Base-by-base conservation (phyloP, 2,113 vertebrate species). In the Eonycteris spelaea region DNA sequence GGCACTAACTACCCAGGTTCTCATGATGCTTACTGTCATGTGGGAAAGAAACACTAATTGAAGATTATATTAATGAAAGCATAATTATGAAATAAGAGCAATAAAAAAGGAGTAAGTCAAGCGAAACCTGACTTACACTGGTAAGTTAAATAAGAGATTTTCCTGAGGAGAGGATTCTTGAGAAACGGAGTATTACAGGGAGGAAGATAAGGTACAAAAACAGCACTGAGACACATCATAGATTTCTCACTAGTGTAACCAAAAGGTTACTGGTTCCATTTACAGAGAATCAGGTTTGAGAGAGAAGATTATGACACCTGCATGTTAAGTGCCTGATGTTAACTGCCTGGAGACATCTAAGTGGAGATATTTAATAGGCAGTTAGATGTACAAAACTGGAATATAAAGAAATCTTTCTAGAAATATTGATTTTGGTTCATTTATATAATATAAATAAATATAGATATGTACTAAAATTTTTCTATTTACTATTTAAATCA, bases 341-440 rank as follows among this genome's bases (percentile, higher is more conserved):
- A 79, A 73, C 15, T 65, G 7, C 74, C 70, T 80, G 5, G 61
- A 92, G n/a, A 80, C 6, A 61, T n/a, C 16, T 51, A 74, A 57
- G 24, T 71, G 28, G 59, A 75, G 30, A 91, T 57, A 83, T n/a
- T 45, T 24, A 91, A 19, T 51, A 92, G 21, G 30, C 24, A 83
- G 28, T 77, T 61, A 91, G 5, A 88, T 45, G 86, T 28, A 59
- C 22, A 86, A 33, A 91, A 80, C 45, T 65, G n/a, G 73, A 91
- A 95, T 57, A 75, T 18, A 89, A 84, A 91, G 21, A 94, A 59
- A 95, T 91, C 26, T 59, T 84, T 86, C 75, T 67, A 93, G 70
- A 96, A 89, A 92, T 28, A 90, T 0, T 1, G 40, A 82, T 75
- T 90, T 95, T 51, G 67, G 53, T 68, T 86, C 26, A 91, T 61